phyloP scores from a whole-genome alignment of 2,113 vertebrate genomes.

The Bombycilla garrulus region DNA sequence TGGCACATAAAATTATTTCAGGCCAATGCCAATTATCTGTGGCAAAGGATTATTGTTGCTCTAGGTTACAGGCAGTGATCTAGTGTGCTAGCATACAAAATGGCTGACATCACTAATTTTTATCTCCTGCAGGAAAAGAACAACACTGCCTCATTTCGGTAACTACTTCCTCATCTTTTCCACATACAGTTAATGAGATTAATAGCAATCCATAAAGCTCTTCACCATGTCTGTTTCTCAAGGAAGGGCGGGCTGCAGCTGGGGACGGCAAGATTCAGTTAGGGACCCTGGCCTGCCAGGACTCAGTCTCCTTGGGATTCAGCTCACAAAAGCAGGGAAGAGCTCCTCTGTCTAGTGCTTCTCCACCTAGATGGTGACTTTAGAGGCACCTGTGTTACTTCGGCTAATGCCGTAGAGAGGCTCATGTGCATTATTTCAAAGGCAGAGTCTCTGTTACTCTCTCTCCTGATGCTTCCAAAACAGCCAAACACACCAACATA shows the following conservation, averaged over 20 bases:
- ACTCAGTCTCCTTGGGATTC: rapidly evolving
- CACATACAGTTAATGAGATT: neutral
- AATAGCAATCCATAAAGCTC: neutral
- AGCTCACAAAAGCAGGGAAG: neutral
- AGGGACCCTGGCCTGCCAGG: rapidly evolving
- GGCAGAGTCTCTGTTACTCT: rapidly evolving
- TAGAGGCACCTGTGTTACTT: too few relatives aligned
- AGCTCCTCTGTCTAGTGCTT: rapidly evolving
- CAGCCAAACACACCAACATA: neutral
- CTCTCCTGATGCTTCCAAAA: too few relatives aligned
- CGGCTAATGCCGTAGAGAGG: rapidly evolving
- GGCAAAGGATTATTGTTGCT: neutral
- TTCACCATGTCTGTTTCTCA: rapidly evolving
- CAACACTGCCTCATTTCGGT: neutral
- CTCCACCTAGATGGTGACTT: rapidly evolving
- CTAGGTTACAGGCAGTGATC: rapidly evolving
- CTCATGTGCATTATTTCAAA: rapidly evolving
- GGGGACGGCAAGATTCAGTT: rapidly evolving
- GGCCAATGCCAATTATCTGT: neutral
- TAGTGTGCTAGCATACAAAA: neutral
- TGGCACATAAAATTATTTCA: neutral
- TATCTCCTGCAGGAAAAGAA: neutral
- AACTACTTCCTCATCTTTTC: neutral
- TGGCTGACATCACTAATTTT: neutral
- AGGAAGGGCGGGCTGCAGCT: rapidly evolving